Percentiles rank a stretch among this genome's conserved stretches.
These are phyloP conservation scores for Rambutsinella grinnellia DNA, from an alignment of 2,888 invertebrate genomes.

Conservation along the genomic window DNA sequence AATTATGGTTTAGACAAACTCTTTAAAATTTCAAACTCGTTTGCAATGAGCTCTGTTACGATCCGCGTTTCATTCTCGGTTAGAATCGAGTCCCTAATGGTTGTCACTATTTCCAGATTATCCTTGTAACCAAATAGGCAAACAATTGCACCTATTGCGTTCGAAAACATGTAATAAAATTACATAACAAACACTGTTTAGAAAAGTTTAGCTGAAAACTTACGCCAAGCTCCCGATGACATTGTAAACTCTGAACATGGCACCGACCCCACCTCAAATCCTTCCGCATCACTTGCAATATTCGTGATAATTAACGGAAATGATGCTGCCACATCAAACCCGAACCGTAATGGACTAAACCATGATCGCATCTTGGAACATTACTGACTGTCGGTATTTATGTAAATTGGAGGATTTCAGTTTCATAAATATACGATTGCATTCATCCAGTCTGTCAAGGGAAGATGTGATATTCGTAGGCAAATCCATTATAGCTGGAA, in stretches of 20 bases:
- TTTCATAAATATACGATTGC: conserved; percentile 13
- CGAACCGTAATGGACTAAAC: conserved; percentile 24
- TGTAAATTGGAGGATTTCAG: conserved; percentile 27
- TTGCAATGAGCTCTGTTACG: conserved; percentile 20
- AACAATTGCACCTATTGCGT: conserved; percentile 27
- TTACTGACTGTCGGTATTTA: conserved; percentile 18
- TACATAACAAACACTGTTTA: background rate
- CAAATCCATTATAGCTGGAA: conserved; percentile 13
- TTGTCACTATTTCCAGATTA: conserved; percentile 17
- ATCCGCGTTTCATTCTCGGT: conserved; percentile 19
- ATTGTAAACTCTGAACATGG: conserved; percentile 20
- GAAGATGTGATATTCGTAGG: conserved; percentile 9
- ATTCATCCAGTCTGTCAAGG: conserved; percentile 11
- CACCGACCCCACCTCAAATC: conserved; percentile 25
- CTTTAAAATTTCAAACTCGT: conserved; percentile 25
- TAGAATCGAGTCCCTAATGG: conserved; percentile 14
- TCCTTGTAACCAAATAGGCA: conserved; percentile 37
- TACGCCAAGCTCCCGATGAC: conserved; percentile 28
- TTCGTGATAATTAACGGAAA: conserved; percentile 35
- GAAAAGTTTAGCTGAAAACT: background rate
- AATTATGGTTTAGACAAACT: no score
- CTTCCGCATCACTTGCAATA: conserved; percentile 38
- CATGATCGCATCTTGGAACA: conserved; percentile 29
- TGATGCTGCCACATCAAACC: conserved; percentile 2
- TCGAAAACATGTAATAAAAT: background rate